Evolutionary conservation across 1,140 invertebrate species (phyloP), one percentile per base, ranked within the genome.

Genomic region (Orchesella cincta): DNA sequence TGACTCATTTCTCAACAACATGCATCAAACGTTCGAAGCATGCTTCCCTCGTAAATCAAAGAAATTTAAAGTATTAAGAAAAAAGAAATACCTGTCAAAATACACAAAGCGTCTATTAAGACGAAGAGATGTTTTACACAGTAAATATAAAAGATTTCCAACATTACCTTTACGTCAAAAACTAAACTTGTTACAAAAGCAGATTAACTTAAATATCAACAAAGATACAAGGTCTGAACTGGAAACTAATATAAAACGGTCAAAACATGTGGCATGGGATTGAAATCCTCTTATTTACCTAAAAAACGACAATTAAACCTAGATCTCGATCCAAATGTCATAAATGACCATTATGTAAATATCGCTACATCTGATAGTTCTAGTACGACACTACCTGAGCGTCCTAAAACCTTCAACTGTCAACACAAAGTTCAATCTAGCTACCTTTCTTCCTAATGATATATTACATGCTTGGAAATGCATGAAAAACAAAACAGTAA

Each of bases 401-500:
- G 14, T 14, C 62, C 62, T 16, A 5, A 33, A 5, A 8, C 28
- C n/a, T 14, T 67, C 2, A 67, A 67, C 62, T 12, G 28, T 8
- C 31, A 33, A 33, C 8, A 67, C 2, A 67, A 29, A 33, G 33
- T 67, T 67, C 33, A 5, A 31, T 8, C 62, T 67, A 67, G 23
- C 8, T 12, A 5, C 2, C 8, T 5, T 67, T 67, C 8, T 1
- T 31, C 5, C 14, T 5, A 16, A 31, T 67, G 62, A 67, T 33
- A 14, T 67, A 3, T 23, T 31, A 14, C 1, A 23, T 51, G 71
- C 71, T 8, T 73, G 71, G 71, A 73, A 46, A 29, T 2, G 26
- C 26, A 46, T 73, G 18, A 73, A 73, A 23, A 73, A 73, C 36
- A 46, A 39, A 73, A 73, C 20, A 23, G 20, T 5, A n/a, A 5